Base-by-base conservation (phyloP, 2,797 vertebrate genomes). In the Halcyon smyrnensis region DNA sequence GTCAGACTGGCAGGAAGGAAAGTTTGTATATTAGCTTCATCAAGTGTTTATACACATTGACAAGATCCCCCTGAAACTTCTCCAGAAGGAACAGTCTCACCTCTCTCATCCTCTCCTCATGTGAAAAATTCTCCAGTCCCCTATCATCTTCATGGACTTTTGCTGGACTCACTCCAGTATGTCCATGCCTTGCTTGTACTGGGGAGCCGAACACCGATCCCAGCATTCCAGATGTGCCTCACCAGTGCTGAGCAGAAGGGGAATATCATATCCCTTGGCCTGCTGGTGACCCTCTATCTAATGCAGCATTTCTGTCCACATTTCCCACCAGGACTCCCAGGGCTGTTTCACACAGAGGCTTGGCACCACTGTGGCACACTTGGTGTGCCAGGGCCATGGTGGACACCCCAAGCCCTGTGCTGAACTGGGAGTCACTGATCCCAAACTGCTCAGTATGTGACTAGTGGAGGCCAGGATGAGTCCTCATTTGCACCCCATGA, bases 11-110 rank as follows among this genome's bases (percentile, higher is more conserved):
- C 34, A 87, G 53, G 91, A 89, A 68, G 43, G 83, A 90, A 94
- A 94, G 68, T 90, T 96, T 89, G 78, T 64, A 5, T 84, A 32
- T 89, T 76, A 81, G 32, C 41, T 84, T 8, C 15, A 32, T 76
- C 18, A 14, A 37, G 20, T 56, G 43, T 54, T 86, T 59, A 27
- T 14, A 48, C 5, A 28, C 27, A 63, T 37, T 56, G 59, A 43
- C 15, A n/a, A 62, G 12, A 39, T 67, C 12, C 9, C 9, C 14
- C 37, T 39, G 27, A 79, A n/a, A 13, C 12, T 76, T 57, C 23
- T 45, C 11, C 46, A 62, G 27, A 3, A 32, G 20, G 4, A 79
- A 34, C 25, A 60, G 8, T 30, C 23, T 13, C 37, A 71, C 18
- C 8, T 46, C 50, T 50, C 36, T 25, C 53, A 71, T 46, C 10